Evolutionary conservation across 2,113 vertebrate species (phyloP), one percentile per base, ranked within the genome.

Genomic region (Notothenia rossii): DNA sequence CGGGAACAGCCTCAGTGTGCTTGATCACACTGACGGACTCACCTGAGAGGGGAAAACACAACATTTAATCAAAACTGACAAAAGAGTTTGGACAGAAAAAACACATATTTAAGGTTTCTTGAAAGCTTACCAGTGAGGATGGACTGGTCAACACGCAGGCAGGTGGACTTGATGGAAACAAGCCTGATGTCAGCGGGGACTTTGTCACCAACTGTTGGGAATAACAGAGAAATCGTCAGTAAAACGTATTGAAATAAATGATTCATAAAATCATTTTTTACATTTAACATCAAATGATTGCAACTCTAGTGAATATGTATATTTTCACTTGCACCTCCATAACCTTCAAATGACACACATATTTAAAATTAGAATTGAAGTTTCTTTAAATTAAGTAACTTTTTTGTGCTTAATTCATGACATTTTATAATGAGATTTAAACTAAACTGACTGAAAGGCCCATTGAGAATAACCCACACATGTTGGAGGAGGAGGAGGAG

Each of bases 11-110:
- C 0, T 99, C 97, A 0, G 95, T 96, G 65, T 99, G 98, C 91
- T 99, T 99, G 92, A 98, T 97, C 93, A 99, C 97, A 2, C 98
- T 99, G 86, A 99, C 95, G 0, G 98, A 99, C 94, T 99, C 98
- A 74, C 98, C 98, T 99, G 88, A 68, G 72, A 29, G 56, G 58
- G 29, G 59, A 50, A 78, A 66, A 66, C 5, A 63, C 9, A 51
- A 70, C 4, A 65, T 58, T 11, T 17, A 15, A 20, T 46, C 11
- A 66, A 84, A 79, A n/a, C 13, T 25, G 6, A 20, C 5, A 10
- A 55, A 14, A 1, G 4, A 67, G 15, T 46, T 8, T 7, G 3
- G n/a, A 36, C 3, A 36, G 8, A 64, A 61, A 48, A 62, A 25
- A 61, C 5, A 72, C 0, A 0, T 10, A 40, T 60, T 53, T 45